Percentiles rank a stretch among this genome's conserved stretches.
Conservation (phyloP, 23 tunicate species). For the Ciona savignyi region DNA sequence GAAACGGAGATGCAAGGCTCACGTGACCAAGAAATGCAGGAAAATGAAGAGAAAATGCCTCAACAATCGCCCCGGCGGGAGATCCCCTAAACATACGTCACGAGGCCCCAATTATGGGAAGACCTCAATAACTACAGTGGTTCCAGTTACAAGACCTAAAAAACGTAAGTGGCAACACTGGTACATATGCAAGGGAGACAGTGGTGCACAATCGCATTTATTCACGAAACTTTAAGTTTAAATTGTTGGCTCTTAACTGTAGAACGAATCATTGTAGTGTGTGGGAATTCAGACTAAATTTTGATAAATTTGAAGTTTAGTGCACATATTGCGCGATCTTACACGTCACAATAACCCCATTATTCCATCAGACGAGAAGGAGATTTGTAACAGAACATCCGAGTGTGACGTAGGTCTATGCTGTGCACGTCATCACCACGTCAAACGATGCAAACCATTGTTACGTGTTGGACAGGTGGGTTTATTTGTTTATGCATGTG, state of each 20-base stretch:
- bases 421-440: slow-evolving; percentile 39
- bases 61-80: background rate
- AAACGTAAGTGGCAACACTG: background rate
- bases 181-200: too few species aligned
- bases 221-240: too few species aligned
- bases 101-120: too few species aligned
- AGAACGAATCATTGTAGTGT: too few species aligned
- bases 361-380: slow-evolving; percentile 18
- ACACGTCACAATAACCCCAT: background rate
- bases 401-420: slow-evolving; percentile 41
- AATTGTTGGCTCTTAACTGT: too few species aligned
- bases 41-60: background rate
- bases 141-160: background rate
- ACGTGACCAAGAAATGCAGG: slow-evolving; percentile 15
- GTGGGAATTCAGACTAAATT: too few species aligned
- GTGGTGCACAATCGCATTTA: too few species aligned
- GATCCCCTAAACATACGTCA: too few species aligned
- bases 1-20: slow-evolving; percentile 4
- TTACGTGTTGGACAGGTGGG: slow-evolving; percentile 29
- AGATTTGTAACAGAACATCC: slow-evolving; percentile 15
- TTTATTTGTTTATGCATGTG: too few species aligned
- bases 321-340: too few species aligned
- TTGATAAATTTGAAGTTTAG: too few species aligned
- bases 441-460: slow-evolving; percentile 25
- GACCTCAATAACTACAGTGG: too few species aligned